These are phyloP conservation scores for Trichopoda pennipes DNA, from an alignment of 2,888 invertebrate species.

Conservation along the genomic window DNA sequence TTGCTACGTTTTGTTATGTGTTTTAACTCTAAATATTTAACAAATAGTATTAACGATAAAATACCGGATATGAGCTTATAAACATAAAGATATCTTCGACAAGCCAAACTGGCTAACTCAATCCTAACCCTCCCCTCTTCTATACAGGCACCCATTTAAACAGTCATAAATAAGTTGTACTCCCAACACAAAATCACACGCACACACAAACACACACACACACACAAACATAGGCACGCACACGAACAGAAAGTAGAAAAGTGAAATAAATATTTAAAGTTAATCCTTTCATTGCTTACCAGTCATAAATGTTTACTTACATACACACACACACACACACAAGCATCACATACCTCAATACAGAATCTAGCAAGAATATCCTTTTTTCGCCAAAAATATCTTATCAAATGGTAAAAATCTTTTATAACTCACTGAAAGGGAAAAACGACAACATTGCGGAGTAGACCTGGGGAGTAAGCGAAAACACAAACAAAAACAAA, in stretches of 20 bases:
- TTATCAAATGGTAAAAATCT: constrained; percentile 65
- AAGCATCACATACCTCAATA: background rate
- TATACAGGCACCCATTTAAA: background rate
- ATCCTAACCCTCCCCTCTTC: background rate
- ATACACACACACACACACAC: constrained; percentile 8
- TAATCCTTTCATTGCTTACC: constrained; percentile 63
- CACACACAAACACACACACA: constrained; percentile 1
- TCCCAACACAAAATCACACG: background rate
- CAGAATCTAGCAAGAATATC: constrained; percentile 61
- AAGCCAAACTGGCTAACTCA: constrained; percentile 45
- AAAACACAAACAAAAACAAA: constrained; percentile 23
- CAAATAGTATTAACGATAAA: constrained; percentile 66
- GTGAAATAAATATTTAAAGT: constrained; percentile 61
- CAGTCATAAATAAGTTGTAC: constrained; percentile 40
- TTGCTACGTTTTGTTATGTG: background rate
- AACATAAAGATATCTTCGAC: constrained; percentile 60
- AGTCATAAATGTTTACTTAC: constrained; percentile 65
- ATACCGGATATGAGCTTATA: constrained; percentile 67
- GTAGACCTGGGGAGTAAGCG: background rate
- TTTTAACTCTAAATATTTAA: constrained; percentile 50
- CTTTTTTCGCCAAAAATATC: constrained; percentile 67
- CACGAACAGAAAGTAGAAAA: constrained; percentile 17
- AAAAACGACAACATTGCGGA: constrained; percentile 8
- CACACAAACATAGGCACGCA: background rate
- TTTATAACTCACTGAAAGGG: constrained; percentile 48